These are phyloP conservation scores for Polylopha cassiicola DNA, from an alignment of 2,888 invertebrate species.

Conservation along the genomic window DNA sequence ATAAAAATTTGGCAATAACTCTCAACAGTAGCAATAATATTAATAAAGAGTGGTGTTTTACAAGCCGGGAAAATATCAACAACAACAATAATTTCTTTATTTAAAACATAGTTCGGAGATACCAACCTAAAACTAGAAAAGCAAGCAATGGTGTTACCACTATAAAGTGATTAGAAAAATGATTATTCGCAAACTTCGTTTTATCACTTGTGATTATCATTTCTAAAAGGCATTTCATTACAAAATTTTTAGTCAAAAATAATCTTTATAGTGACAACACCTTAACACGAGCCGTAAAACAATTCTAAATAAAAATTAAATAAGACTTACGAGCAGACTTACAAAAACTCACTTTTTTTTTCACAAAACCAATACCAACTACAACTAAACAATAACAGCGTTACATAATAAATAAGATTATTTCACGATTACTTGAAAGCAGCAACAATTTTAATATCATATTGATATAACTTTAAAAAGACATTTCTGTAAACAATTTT, in stretches of 20 bases:
- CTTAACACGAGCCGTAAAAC: constrained; percentile 38
- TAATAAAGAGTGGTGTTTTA: constrained; percentile 51
- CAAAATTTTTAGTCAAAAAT: no score
- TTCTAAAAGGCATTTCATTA: no score
- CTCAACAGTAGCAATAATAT: constrained; percentile 63
- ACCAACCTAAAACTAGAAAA: constrained; percentile 28
- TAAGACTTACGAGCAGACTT: constrained; percentile 40
- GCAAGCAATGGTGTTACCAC: constrained; percentile 35
- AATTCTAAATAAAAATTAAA: constrained; percentile 41
- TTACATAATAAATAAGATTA: constrained; percentile 49
- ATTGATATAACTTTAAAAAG: constrained; percentile 57
- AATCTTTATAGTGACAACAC: constrained; percentile 31
- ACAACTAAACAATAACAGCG: constrained; percentile 54
- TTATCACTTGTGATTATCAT: no score
- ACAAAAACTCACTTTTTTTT: constrained; percentile 48
- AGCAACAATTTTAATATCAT: constrained; percentile 73
- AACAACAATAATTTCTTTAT: constrained; percentile 57
- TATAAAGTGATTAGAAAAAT: constrained; percentile 3
- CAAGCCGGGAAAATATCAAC: constrained; percentile 64
- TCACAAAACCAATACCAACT: constrained; percentile 47
- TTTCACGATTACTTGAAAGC: constrained; percentile 55
- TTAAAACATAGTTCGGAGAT: constrained; percentile 53
- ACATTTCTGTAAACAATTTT: constrained; percentile 41
- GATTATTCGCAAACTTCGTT: no score
- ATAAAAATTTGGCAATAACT: constrained; percentile 73